Conservation (phyloP, 2,888 invertebrate genomes). For the Acleris holmiana region DNA sequence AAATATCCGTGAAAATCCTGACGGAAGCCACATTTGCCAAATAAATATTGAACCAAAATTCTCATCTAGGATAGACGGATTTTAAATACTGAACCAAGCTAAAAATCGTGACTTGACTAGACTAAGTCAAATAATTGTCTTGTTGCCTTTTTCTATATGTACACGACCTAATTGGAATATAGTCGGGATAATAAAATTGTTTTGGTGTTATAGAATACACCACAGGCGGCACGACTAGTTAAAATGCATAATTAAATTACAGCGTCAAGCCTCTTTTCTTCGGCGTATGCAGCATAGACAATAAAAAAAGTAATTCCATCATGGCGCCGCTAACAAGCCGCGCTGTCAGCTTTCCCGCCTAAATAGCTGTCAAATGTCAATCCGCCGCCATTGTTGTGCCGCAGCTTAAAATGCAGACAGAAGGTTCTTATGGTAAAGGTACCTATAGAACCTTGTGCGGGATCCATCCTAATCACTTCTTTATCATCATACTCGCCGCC, state of each 20-base stretch:
- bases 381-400: constrained; percentile 48
- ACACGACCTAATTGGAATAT: too few species aligned
- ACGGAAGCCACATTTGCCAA: too few species aligned
- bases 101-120: too few species aligned
- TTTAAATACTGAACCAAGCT: too few species aligned
- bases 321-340: constrained; percentile 72
- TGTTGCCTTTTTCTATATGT: too few species aligned
- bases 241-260: constrained; percentile 18
- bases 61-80: too few species aligned
- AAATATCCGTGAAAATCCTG: too few species aligned
- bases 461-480: too few species aligned
- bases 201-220: background rate
- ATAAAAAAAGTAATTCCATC: constrained; percentile 54
- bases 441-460: too few species aligned
- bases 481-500: too few species aligned
- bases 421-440: background rate
- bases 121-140: too few species aligned
- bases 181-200: background rate
- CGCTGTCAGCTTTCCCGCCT: constrained; percentile 73
- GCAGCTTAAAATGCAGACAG: constrained; percentile 9
- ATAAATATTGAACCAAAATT: too few species aligned
- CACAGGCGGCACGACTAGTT: background rate
- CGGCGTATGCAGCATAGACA: constrained; percentile 41
- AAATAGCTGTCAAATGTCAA: constrained; percentile 78
- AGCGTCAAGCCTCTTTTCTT: constrained; percentile 12